These are phyloP conservation scores for Anoplolepis gracilipes DNA, from an alignment of 1,140 invertebrate species.

Conservation along the genomic window DNA sequence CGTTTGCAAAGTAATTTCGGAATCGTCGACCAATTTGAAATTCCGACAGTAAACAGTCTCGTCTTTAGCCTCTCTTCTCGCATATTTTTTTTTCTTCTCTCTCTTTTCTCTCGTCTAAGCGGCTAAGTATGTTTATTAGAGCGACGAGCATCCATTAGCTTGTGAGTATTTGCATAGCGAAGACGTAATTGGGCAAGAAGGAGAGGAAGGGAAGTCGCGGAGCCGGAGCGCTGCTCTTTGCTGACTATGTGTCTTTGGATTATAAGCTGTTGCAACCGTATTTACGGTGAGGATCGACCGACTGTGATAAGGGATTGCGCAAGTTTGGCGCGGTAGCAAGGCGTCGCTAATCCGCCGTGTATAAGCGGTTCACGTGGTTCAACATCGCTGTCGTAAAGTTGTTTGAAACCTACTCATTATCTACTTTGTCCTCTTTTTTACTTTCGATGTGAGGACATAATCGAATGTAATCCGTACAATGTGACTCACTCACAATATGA, in stretches of 20 bases:
- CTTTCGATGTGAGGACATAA: neutral
- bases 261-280: conserved; percentile 74
- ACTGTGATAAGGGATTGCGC: conserved; percentile 71
- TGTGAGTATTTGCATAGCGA: conserved; percentile 55
- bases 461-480: neutral
- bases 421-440: neutral
- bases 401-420: conserved; percentile 17
- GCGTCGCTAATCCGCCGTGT: conserved; percentile 53
- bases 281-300: conserved; percentile 65
- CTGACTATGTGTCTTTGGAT: conserved; percentile 70
- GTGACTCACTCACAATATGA: no score
- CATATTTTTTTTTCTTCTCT: conserved; percentile 15
- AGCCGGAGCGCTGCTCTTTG: conserved; percentile 9
- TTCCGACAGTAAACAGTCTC: conserved; percentile 3
- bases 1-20: neutral
- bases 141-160: conserved; percentile 33
- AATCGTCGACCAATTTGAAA: neutral
- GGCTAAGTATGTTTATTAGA: conserved; percentile 49
- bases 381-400: conserved; percentile 5
- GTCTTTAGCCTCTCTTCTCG: neutral
- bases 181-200: neutral
- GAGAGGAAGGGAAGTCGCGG: neutral
- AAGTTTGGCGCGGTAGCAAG: conserved; percentile 68
- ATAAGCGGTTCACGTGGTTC: conserved; percentile 67
- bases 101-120: neutral